phyloP scores from a whole-genome alignment of 2,113 vertebrate species.

The Rhinogobius similis region DNA sequence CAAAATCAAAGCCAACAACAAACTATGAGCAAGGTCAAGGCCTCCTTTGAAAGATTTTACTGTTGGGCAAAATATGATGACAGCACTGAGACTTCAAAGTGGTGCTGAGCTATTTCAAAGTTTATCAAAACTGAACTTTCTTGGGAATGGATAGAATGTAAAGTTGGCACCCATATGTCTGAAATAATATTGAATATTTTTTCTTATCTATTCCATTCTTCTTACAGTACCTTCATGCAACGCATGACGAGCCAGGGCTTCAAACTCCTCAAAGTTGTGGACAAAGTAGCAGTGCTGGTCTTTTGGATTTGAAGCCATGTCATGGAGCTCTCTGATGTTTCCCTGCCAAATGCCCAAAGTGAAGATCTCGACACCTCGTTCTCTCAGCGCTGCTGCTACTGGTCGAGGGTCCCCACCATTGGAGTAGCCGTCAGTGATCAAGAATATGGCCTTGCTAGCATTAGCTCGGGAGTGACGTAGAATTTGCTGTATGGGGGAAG shows the following conservation, averaged over 20 bases:
- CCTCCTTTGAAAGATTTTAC: constrained; percentile 25
- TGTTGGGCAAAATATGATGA: constrained; percentile 21
- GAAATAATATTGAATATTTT: not conserved
- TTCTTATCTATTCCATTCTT: not conserved
- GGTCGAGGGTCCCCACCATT: constrained; percentile 96
- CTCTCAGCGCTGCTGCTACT: constrained; percentile 86
- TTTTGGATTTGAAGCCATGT: constrained; percentile 95
- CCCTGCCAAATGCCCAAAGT: constrained; percentile 98
- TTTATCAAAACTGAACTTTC: constrained; percentile 23
- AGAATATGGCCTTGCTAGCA: constrained; percentile 92
- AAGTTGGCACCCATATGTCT: not conserved
- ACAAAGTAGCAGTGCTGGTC: constrained; percentile 97
- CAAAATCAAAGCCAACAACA: constrained; percentile 35
- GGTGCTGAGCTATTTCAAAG: not conserved
- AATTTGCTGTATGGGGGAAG: constrained; percentile 86
- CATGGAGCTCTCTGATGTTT: constrained; percentile 93
- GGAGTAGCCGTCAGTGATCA: constrained; percentile 98
- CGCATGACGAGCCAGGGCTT: constrained; percentile 91
- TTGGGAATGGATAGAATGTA: not conserved
- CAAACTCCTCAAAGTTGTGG: constrained; percentile 96
- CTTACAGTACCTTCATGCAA: constrained; percentile 98
- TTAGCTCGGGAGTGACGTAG: constrained; percentile 87
- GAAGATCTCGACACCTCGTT: constrained; percentile 94
- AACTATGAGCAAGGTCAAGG: constrained; percentile 21
- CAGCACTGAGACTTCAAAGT: constrained; percentile 38